Conservation (phyloP, 2,113 vertebrate species). For the Pomatostomus ruficeps region DNA sequence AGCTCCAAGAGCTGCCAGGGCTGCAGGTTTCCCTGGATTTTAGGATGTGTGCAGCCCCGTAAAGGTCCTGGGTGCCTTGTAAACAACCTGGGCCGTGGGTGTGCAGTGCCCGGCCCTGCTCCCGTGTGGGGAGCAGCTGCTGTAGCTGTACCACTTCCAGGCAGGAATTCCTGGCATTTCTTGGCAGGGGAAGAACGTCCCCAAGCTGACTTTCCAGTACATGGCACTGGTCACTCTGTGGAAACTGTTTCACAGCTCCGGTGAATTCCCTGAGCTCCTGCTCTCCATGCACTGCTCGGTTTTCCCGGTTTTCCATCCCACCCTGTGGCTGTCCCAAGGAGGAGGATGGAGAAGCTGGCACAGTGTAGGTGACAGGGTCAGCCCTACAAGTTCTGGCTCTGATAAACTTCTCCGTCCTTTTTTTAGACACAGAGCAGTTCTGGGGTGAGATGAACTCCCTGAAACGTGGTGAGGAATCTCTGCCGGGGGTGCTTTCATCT, state of each 20-base stretch:
- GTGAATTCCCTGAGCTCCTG: background rate
- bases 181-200: background rate
- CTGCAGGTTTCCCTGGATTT: background rate
- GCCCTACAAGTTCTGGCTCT: background rate
- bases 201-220: background rate
- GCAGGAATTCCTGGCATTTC: background rate
- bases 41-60: background rate
- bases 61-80: rapidly evolving
- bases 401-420: background rate
- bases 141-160: background rate
- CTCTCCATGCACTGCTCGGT: background rate
- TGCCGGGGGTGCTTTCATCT: background rate
- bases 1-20: background rate
- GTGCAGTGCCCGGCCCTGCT: background rate
- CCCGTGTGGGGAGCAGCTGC: background rate
- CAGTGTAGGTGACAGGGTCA: background rate
- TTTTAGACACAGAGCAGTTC: background rate
- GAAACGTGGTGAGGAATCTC: background rate
- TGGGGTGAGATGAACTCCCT: background rate
- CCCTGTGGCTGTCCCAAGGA: background rate
- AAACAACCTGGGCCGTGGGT: background rate
- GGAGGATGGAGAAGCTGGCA: background rate
- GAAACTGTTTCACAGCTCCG: rapidly evolving
- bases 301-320: background rate
- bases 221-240: background rate